Evolutionary conservation across 2,888 invertebrate genomes (phyloP).

Genomic region (Taphrorychus bicolor): DNA sequence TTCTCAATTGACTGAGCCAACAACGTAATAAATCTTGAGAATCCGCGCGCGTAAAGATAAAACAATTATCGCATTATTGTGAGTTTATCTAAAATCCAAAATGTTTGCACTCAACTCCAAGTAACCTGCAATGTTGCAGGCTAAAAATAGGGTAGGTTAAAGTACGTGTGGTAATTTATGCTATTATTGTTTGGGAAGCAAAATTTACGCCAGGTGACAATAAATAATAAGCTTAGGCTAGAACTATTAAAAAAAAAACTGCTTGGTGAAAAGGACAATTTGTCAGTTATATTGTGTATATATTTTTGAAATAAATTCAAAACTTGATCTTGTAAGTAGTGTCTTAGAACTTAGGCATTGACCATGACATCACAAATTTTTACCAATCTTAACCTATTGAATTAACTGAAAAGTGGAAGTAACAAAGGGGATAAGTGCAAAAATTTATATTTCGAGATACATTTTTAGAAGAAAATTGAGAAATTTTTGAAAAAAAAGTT

Average conservation of each 20-base stretch:
- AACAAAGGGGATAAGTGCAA: too few species aligned
- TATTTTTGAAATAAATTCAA: too few species aligned
- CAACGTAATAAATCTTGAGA: background rate
- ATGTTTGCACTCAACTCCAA: background rate
- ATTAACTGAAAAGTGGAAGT: too few species aligned
- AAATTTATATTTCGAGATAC: too few species aligned
- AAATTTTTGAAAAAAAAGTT: too few species aligned
- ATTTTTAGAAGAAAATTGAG: too few species aligned
- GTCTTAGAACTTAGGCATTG: too few species aligned
- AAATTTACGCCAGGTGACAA: background rate
- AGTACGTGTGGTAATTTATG: background rate
- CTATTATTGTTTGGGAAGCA: background rate
- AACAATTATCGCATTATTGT: background rate
- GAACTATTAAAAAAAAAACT: background rate
- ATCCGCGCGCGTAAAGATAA: background rate
- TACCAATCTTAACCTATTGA: too few species aligned
- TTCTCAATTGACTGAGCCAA: background rate
- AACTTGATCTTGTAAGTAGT: too few species aligned
- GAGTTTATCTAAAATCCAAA: background rate
- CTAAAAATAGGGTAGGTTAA: background rate
- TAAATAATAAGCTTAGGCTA: background rate
- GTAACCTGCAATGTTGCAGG: background rate
- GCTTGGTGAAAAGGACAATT: too few species aligned
- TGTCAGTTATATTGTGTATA: too few species aligned
- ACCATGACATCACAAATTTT: too few species aligned